phyloP scores from a whole-genome alignment of 2,888 invertebrate species.

The Synanthedon tipuliformis region DNA sequence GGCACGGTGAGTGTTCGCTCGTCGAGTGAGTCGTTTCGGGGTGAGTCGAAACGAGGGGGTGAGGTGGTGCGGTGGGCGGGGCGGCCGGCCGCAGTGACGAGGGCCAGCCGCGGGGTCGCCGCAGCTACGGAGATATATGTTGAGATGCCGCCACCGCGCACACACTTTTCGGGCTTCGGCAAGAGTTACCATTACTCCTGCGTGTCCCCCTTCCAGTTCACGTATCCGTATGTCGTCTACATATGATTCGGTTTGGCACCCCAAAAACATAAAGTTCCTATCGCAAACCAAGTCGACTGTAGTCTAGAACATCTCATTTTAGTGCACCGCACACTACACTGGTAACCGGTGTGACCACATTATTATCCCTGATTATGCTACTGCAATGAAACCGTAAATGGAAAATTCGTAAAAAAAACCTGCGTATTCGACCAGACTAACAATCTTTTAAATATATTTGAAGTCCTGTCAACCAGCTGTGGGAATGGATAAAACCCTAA shows the following conservation, averaged over 20 bases:
- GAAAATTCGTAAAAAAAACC: too few relatives aligned
- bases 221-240: conserved; percentile 60
- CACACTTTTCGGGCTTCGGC: conserved; percentile 65
- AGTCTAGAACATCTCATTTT: too few relatives aligned
- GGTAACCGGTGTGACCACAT: too few relatives aligned
- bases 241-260: conserved; percentile 28
- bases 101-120: conserved; percentile 64
- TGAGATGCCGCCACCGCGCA: conserved; percentile 59
- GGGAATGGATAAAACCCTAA: too few relatives aligned
- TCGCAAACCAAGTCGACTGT: too few relatives aligned
- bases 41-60: conserved; percentile 45
- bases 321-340: too few relatives aligned
- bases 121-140: conserved; percentile 58
- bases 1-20: conserved; percentile 42
- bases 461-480: too few relatives aligned
- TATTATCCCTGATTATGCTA: too few relatives aligned
- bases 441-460: too few relatives aligned
- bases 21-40: conserved; percentile 28
- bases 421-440: too few relatives aligned
- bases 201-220: conserved; percentile 65
- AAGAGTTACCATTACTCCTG: conserved; percentile 68
- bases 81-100: conserved; percentile 64
- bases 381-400: too few relatives aligned
- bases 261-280: too few relatives aligned
- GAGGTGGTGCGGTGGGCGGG: conserved; percentile 45